Percentiles rank a stretch among this genome's conserved stretches.
Evolutionary conservation across 2,113 vertebrate genomes (phyloP).

Genomic region (Ptychochromis oligacanthus): DNA sequence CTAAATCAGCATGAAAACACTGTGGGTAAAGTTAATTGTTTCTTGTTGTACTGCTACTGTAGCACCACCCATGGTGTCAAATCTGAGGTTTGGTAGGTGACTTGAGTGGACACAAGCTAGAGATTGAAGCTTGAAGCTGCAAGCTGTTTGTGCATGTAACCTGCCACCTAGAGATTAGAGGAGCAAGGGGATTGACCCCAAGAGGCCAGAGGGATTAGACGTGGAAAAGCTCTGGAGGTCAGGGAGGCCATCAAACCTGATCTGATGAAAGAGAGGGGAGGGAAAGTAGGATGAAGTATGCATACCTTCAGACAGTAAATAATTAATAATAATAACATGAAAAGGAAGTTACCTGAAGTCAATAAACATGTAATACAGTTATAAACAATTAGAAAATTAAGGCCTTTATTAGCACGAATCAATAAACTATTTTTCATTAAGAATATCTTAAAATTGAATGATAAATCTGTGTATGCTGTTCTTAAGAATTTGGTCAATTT

Average conservation of each 20-base stretch:
- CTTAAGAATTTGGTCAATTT: neutral
- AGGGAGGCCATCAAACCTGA: constrained; percentile 28
- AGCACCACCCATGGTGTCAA: neutral
- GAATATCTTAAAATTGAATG: neutral
- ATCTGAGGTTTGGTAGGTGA: constrained; percentile 9
- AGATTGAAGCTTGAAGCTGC: constrained; percentile 19
- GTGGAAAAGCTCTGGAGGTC: constrained; percentile 49
- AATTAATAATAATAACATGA: too few relatives aligned
- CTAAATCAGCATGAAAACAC: neutral
- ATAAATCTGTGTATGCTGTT: neutral
- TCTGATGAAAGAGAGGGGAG: constrained; percentile 9
- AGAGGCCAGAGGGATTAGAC: constrained; percentile 59
- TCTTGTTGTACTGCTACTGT: neutral
- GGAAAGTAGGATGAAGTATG: too few relatives aligned
- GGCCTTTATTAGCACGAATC: neutral
- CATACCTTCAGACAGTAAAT: too few relatives aligned
- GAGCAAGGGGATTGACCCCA: constrained; percentile 61
- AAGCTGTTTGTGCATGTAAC: constrained; percentile 58
- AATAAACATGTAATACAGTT: too few relatives aligned
- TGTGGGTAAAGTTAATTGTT: neutral
- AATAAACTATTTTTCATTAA: neutral
- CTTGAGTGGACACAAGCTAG: constrained; percentile 18
- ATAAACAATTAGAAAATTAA: too few relatives aligned
- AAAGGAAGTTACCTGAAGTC: too few relatives aligned
- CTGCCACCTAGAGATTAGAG: constrained; percentile 66